A percentile compares a stretch with the other conserved stretches of the same genome.
Conservation (phyloP, 2,797 vertebrate species). For the Simalia tracyae region DNA sequence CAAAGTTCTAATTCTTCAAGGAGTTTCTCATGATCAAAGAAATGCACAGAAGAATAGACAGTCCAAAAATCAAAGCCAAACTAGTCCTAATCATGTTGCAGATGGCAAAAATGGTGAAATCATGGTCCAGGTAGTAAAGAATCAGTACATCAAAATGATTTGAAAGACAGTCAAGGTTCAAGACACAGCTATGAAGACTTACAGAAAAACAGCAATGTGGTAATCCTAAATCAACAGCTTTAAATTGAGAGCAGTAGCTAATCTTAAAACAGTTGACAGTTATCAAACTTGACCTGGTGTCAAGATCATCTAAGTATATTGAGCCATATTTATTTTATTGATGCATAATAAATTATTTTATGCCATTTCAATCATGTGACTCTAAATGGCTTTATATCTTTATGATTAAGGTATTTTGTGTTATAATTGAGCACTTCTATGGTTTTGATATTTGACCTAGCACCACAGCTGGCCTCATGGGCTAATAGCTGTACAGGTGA, state of each 20-base stretch:
- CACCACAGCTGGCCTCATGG: not conserved
- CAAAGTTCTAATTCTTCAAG: not conserved
- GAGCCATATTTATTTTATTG: not conserved
- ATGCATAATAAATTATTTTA: not conserved
- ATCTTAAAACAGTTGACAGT: not conserved
- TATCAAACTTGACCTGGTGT: not conserved
- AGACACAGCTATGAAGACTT: not conserved
- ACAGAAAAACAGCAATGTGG: not conserved
- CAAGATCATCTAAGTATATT: not conserved
- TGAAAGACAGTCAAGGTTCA: not conserved
- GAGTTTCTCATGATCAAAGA: not conserved
- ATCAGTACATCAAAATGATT: not conserved
- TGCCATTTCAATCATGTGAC: not conserved
- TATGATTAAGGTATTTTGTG: not conserved
- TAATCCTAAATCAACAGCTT: not conserved
- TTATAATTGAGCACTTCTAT: not conserved
- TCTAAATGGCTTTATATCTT: not conserved
- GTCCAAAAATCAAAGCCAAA: not conserved
- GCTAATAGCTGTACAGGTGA: not conserved
- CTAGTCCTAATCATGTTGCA: not conserved
- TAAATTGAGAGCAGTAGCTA: not conserved
- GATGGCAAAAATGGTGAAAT: not conserved
- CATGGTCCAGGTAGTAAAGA: not conserved
- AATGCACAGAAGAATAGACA: not conserved
- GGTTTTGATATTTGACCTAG: not conserved